Evolutionary conservation across 2,797 vertebrate species (phyloP).

Genomic region (Neopelma chrysocephalum): DNA sequence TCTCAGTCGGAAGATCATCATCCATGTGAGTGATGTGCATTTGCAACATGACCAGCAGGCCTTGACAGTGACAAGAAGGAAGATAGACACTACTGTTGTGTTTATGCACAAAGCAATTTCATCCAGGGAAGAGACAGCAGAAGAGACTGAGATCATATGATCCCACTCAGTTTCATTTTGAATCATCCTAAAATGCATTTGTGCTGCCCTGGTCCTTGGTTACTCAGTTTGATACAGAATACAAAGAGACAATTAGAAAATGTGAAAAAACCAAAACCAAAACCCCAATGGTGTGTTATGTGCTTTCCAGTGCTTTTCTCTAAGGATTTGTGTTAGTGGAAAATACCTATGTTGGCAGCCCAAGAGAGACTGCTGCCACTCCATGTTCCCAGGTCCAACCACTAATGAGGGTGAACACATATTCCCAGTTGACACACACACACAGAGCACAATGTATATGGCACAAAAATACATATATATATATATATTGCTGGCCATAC

Average conservation of each 20-base stretch:
- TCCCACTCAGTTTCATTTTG: not conserved
- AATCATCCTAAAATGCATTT: constrained; percentile 10
- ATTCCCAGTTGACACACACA: not conserved
- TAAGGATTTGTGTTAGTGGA: not conserved
- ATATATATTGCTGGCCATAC: not conserved
- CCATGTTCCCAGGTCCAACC: not conserved
- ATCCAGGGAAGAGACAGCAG: not conserved
- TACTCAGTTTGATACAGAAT: not conserved
- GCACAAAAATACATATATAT: not conserved
- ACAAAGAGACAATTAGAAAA: not conserved
- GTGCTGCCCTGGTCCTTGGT: not conserved
- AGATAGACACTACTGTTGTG: not conserved
- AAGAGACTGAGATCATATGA: constrained; percentile 8
- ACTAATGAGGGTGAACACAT: not conserved
- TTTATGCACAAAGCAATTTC: constrained; percentile 30
- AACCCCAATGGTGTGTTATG: not conserved
- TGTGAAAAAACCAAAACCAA: not conserved
- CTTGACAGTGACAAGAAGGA: constrained; percentile 33
- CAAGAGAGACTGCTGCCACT: not conserved
- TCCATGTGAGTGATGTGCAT: not conserved
- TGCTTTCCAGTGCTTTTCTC: not conserved
- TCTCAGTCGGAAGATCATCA: not conserved
- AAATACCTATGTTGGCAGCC: not conserved
- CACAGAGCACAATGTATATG: not conserved
- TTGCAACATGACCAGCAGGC: not conserved